phyloP scores from a whole-genome alignment of 2,797 vertebrate genomes.

The Distichodus sexfasciatus region DNA sequence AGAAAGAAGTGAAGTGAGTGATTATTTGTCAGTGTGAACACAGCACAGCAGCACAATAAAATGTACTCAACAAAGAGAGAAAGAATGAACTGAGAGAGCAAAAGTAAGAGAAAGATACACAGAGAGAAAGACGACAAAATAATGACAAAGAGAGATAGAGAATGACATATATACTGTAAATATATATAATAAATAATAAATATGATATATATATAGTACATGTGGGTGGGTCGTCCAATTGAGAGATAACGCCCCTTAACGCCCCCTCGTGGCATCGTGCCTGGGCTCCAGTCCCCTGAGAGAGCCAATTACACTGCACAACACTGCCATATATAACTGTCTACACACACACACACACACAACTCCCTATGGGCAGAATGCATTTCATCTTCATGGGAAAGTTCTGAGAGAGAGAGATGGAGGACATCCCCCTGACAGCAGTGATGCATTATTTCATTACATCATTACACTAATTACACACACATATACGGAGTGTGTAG shows the following conservation, averaged over 20 bases:
- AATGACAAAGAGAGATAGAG: too few relatives aligned
- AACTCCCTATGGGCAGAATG: slow-evolving; percentile 49
- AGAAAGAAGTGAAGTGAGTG: too few relatives aligned
- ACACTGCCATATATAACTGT: background rate
- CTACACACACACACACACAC: slow-evolving; percentile 46
- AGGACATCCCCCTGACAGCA: slow-evolving; percentile 23
- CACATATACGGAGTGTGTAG: background rate
- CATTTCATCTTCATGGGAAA: slow-evolving; percentile 69
- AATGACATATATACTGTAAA: too few relatives aligned
- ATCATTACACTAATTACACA: slow-evolving; percentile 35
- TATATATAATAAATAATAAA: too few relatives aligned
- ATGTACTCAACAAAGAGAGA: too few relatives aligned
- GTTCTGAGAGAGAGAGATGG: slow-evolving; percentile 25
- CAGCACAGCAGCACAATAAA: too few relatives aligned
- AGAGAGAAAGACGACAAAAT: too few relatives aligned
- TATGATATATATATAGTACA: too few relatives aligned
- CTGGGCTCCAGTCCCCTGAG: slow-evolving; percentile 66
- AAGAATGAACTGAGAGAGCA: too few relatives aligned
- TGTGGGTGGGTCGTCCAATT: slow-evolving; percentile 22
- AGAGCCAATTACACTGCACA: slow-evolving; percentile 60
- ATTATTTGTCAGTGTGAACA: too few relatives aligned
- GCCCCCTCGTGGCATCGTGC: too few relatives aligned
- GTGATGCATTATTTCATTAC: slow-evolving; percentile 38
- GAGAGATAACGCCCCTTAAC: background rate
- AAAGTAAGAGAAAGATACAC: slow-evolving; percentile 25